Conservation (phyloP, 2,888 invertebrate species). For the Meganola albula region DNA sequence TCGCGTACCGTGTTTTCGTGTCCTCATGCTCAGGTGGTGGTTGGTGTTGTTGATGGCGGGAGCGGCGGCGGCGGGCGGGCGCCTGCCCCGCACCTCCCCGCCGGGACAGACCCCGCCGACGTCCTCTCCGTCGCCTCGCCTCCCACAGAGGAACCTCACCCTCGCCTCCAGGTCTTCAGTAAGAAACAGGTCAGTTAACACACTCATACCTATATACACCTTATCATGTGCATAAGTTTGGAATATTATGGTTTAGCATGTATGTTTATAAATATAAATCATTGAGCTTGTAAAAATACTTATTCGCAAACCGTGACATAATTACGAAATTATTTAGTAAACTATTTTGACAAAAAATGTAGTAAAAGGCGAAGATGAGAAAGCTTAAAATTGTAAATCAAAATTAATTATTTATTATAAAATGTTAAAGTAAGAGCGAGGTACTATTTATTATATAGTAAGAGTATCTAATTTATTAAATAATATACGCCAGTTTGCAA, state of each 20-base stretch:
- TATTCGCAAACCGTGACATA: no score
- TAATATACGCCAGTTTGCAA: no score
- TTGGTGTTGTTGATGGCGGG: constrained; percentile 58
- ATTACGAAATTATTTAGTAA: no score
- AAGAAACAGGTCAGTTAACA: constrained; percentile 66
- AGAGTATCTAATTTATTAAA: no score
- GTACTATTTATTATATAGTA: no score
- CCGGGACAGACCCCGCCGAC: constrained; percentile 75
- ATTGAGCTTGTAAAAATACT: no score
- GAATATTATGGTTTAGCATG: constrained; percentile 8
- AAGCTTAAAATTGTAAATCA: no score
- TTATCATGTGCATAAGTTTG: constrained; percentile 5
- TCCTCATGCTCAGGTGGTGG: constrained; percentile 65
- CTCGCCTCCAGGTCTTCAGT: constrained; percentile 63
- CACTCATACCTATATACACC: not conserved
- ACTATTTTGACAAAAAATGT: no score
- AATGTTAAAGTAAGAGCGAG: no score
- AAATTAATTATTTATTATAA: no score
- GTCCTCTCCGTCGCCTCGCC: constrained; percentile 73
- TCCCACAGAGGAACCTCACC: constrained; percentile 65
- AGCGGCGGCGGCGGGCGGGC: constrained; percentile 62
- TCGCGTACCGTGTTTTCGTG: constrained; percentile 50
- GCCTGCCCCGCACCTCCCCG: constrained; percentile 63
- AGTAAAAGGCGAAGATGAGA: no score
- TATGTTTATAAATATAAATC: no score